phyloP scores from a whole-genome alignment of 2,888 invertebrate genomes.

The Chrysopilus asiliformis region DNA sequence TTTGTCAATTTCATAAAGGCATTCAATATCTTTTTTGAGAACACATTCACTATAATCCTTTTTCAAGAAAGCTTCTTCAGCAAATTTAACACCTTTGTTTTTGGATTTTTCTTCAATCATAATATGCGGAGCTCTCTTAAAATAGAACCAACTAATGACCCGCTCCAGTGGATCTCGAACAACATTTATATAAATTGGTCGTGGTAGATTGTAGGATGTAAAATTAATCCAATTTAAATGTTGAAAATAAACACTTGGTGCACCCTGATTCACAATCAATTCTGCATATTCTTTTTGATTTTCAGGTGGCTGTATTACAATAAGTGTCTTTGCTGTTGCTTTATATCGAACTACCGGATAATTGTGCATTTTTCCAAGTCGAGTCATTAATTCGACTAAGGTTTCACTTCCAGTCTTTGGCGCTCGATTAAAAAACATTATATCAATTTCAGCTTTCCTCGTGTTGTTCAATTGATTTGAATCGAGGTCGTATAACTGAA shows the following conservation, averaged over 20 bases:
- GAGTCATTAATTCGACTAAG: constrained; percentile 18
- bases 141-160: constrained; percentile 83
- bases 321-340: background rate
- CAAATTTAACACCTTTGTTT: constrained; percentile 69
- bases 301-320: constrained; percentile 39
- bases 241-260: constrained; percentile 72
- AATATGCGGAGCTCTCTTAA: constrained; percentile 76
- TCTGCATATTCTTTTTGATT: constrained; percentile 61
- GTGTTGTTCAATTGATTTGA: constrained; percentile 21
- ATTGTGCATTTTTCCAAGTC: constrained; percentile 17
- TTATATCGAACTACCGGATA: constrained; percentile 10
- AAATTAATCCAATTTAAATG: constrained; percentile 84
- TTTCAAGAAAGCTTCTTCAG: constrained; percentile 74
- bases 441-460: constrained; percentile 18
- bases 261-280: constrained; percentile 54
- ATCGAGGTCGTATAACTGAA: too few species aligned
- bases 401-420: constrained; percentile 12
- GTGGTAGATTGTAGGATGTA: constrained; percentile 59
- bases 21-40: constrained; percentile 61
- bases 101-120: too few species aligned
- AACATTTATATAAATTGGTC: constrained; percentile 79
- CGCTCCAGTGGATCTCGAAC: constrained; percentile 82
- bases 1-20: constrained; percentile 42
- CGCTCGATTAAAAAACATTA: constrained; percentile 25
- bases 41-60: constrained; percentile 83